Percentiles rank a stretch among this genome's conserved stretches.
These are phyloP conservation scores for Heliconius erato DNA, from an alignment of 2,888 invertebrate species.

Conservation along the genomic window DNA sequence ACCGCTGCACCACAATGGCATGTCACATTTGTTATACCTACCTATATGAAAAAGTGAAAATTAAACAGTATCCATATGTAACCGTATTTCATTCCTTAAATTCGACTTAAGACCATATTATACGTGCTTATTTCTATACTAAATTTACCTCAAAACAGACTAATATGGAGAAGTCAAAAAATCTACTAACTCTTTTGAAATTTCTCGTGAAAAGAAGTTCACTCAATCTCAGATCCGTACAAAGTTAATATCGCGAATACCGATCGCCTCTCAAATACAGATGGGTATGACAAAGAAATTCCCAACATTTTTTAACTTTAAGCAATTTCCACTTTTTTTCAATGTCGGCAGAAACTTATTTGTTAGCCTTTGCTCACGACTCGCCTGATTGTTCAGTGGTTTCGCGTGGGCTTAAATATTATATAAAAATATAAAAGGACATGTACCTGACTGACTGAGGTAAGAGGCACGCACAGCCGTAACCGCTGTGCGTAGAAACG, in stretches of 20 bases:
- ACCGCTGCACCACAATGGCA: no score
- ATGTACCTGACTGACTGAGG: no score
- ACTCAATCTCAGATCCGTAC: neutral
- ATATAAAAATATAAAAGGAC: no score
- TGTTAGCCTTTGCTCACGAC: neutral
- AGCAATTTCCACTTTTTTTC: neutral
- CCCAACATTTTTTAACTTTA: neutral
- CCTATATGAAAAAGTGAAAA: no score
- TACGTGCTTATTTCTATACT: neutral
- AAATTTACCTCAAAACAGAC: neutral
- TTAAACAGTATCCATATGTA: no score
- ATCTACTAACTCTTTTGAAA: neutral
- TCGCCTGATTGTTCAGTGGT: neutral
- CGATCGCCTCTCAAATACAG: neutral
- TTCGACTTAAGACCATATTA: neutral
- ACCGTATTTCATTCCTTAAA: no score
- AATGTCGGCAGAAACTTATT: neutral
- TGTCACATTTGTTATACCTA: no score
- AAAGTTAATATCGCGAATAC: constrained; percentile 20
- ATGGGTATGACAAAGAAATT: neutral
- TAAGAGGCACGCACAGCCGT: no score
- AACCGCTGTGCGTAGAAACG: no score
- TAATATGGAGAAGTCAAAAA: neutral
- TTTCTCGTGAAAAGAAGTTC: neutral
- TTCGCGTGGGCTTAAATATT: neutral